A percentile compares a stretch with the other conserved stretches of the same genome.
phyloP scores from a whole-genome alignment of 2,113 vertebrate genomes.

The Struthidea cinerea region DNA sequence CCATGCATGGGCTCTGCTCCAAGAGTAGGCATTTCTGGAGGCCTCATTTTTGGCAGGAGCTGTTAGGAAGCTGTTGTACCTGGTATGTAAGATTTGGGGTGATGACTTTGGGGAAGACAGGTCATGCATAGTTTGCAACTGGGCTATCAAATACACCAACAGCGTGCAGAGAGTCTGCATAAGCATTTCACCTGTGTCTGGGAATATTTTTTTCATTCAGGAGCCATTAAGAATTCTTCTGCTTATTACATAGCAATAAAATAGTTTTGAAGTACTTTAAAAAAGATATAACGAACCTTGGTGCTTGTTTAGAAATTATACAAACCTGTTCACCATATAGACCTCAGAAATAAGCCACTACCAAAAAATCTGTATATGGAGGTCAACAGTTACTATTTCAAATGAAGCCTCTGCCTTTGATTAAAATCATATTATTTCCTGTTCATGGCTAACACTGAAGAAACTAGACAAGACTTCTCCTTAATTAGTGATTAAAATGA shows the following conservation, averaged over 20 bases:
- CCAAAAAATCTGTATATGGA: not conserved
- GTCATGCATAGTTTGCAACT: accelerated
- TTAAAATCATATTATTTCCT: not conserved
- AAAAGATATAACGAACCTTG: not conserved
- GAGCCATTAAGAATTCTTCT: not conserved
- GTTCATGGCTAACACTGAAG: not conserved
- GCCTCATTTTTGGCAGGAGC: not conserved
- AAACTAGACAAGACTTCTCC: not conserved
- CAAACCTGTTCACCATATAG: not conserved
- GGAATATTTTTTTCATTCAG: not conserved
- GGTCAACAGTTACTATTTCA: not conserved
- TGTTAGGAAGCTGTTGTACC: not conserved
- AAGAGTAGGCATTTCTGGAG: not conserved
- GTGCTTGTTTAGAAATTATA: not conserved
- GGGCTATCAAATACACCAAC: not conserved
- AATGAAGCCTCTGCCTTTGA: not conserved
- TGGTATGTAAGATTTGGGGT: not conserved
- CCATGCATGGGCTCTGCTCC: not conserved
- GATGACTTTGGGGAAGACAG: not conserved
- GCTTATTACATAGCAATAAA: not conserved
- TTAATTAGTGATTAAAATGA: conserved; percentile 13
- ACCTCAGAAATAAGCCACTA: not conserved
- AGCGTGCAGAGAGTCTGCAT: not conserved
- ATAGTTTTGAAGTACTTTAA: not conserved
- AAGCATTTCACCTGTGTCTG: not conserved